phyloP scores from a whole-genome alignment of 2,113 vertebrate species.

The Ammospiza nelsoni region DNA sequence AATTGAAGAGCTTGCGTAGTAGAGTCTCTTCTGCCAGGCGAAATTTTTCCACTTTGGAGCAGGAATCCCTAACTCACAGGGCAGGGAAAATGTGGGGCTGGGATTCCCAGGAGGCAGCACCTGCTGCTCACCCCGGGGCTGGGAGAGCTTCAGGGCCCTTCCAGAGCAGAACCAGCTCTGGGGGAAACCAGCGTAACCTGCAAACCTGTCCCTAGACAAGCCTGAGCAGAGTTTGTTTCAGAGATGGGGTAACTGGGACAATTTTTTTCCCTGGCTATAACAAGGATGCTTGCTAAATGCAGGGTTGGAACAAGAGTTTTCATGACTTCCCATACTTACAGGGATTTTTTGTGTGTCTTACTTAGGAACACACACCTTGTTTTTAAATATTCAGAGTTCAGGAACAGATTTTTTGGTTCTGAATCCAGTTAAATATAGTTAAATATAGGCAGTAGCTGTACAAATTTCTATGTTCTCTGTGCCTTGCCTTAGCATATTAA shows the following conservation, averaged over 20 bases:
- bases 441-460: constrained; percentile 27
- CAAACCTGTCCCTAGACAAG: not conserved
- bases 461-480: not conserved
- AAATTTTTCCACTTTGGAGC: constrained; percentile 57
- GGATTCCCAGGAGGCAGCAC: constrained; percentile 14
- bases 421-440: constrained; percentile 46
- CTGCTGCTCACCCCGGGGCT: not conserved
- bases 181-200: not conserved
- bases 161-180: not conserved
- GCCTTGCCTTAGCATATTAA: constrained; percentile 37
- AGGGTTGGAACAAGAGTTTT: not conserved
- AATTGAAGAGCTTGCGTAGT: constrained; percentile 65
- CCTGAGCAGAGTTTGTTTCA: not conserved
- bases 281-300: not conserved
- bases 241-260: not conserved
- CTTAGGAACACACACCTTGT: not conserved
- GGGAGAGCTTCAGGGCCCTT: not conserved
- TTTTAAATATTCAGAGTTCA: constrained; percentile 46
- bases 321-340: not conserved
- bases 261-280: not conserved
- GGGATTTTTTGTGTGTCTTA: not conserved
- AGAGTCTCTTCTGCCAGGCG: constrained; percentile 34
- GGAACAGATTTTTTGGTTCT: constrained; percentile 48
- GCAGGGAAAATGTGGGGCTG: not conserved
- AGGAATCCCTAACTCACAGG: not conserved